These are phyloP conservation scores for Spinus olivaceus DNA, from an alignment of 2,797 vertebrate genomes.

Conservation along the genomic window DNA sequence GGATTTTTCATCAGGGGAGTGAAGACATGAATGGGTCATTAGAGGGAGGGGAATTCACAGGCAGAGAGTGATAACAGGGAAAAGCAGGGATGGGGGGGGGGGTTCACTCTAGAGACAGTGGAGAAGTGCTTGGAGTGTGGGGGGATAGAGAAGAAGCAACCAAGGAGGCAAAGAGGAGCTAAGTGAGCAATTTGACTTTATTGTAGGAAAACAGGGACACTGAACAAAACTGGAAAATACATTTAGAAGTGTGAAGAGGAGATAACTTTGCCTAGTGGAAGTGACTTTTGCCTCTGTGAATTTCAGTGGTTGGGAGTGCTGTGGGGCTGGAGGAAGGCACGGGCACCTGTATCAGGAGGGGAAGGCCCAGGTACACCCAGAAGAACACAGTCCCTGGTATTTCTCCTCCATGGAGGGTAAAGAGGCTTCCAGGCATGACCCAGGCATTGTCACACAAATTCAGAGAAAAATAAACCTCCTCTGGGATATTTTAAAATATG, in stretches of 20 bases:
- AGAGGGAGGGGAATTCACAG: neutral
- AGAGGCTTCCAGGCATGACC: neutral
- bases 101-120: neutral
- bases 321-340: neutral
- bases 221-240: neutral
- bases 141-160: neutral
- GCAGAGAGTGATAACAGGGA: neutral
- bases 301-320: neutral
- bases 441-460: neutral
- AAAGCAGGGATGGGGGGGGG: neutral
- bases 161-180: neutral
- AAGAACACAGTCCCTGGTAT: neutral
- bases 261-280: neutral
- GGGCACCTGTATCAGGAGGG: neutral
- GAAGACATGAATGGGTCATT: neutral
- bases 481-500: neutral
- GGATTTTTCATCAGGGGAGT: neutral
- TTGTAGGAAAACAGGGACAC: constrained; percentile 15
- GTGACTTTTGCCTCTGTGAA: neutral
- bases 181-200: neutral
- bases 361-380: neutral
- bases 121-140: neutral
- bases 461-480: neutral
- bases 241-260: neutral
- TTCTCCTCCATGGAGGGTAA: neutral